These are phyloP conservation scores for Ephialtes manifestator DNA, from an alignment of 2,888 invertebrate species.

Conservation along the genomic window DNA sequence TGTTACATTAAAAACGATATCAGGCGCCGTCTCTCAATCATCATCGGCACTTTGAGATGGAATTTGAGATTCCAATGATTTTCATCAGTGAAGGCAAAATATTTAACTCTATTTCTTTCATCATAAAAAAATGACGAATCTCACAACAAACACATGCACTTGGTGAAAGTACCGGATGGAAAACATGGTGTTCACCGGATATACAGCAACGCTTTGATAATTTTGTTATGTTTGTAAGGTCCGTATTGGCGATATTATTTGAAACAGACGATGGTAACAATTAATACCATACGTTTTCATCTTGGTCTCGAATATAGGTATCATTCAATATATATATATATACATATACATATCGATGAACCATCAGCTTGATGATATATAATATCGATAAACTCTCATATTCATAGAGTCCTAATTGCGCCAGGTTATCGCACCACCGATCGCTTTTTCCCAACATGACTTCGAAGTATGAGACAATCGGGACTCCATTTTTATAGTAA, in stretches of 20 bases:
- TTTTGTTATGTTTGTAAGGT: conserved; percentile 1
- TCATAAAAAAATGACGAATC: neutral
- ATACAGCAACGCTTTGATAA: neutral
- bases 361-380: conserved; percentile 1
- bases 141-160: neutral
- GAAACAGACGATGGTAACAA: neutral
- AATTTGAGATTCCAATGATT: neutral
- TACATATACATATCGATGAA: conserved; percentile 6
- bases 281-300: neutral
- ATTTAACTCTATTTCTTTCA: neutral
- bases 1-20: conserved; percentile 3
- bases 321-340: conserved; percentile 23
- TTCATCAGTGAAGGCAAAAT: conserved; percentile 17
- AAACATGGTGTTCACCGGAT: neutral
- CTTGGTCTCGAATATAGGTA: neutral
- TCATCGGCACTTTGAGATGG: conserved; percentile 13
- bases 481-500: conserved; percentile 24
- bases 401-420: neutral
- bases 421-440: neutral
- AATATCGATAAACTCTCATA: conserved; percentile 31
- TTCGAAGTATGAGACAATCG: conserved; percentile 4
- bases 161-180: neutral
- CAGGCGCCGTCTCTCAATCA: neutral
- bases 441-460: neutral
- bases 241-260: neutral